Conservation (phyloP, 2,888 invertebrate genomes). For the Agonopterix heracliana region DNA sequence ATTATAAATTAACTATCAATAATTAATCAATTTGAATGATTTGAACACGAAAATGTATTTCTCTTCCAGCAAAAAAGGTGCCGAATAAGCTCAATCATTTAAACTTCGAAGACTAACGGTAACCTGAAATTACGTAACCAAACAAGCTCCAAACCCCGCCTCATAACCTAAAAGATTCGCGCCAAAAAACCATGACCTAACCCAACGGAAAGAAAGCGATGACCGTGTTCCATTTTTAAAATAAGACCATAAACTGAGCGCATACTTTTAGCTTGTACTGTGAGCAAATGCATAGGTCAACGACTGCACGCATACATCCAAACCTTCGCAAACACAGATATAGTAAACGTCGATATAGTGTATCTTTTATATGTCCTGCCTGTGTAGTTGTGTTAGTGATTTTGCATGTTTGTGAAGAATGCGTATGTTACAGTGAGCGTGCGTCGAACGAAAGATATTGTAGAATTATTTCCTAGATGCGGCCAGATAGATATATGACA, state of each 20-base stretch:
- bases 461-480: constrained; percentile 73
- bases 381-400: constrained; percentile 54
- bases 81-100: too few relatives aligned
- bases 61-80: too few relatives aligned
- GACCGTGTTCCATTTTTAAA: constrained; percentile 69
- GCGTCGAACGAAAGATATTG: constrained; percentile 63
- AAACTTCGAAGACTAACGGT: constrained; percentile 10
- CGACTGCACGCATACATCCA: constrained; percentile 58
- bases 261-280: constrained; percentile 75
- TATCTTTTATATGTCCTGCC: constrained; percentile 40
- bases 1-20: too few relatives aligned
- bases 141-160: constrained; percentile 23
- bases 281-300: constrained; percentile 73
- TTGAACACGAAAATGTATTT: too few relatives aligned
- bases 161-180: constrained; percentile 29
- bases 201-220: constrained; percentile 63
- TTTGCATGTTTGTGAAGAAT: constrained; percentile 75
- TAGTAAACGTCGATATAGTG: constrained; percentile 20
- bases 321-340: constrained; percentile 30
- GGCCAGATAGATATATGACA: constrained; percentile 41
- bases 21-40: too few relatives aligned
- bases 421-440: constrained; percentile 58
- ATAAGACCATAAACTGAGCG: constrained; percentile 74
- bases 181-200: constrained; percentile 58
- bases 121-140: constrained; percentile 11